phyloP scores from a whole-genome alignment of 2,113 vertebrate species.

The Rhadina sibilatrix region DNA sequence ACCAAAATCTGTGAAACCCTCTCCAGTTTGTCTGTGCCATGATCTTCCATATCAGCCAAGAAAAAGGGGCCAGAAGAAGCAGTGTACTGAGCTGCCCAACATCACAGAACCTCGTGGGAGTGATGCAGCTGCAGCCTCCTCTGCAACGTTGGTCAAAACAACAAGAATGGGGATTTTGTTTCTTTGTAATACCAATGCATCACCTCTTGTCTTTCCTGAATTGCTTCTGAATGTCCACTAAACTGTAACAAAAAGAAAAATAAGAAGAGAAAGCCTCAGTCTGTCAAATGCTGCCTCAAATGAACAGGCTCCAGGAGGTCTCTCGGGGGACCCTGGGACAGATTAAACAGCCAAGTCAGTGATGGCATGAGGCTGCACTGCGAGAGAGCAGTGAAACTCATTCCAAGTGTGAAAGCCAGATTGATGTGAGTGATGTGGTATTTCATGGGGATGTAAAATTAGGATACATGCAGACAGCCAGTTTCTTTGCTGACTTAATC shows the following conservation, averaged over 20 bases:
- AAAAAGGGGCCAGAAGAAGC: neutral
- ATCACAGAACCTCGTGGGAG: neutral
- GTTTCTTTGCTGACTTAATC: constrained; percentile 30
- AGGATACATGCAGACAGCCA: neutral
- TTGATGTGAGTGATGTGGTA: constrained; percentile 42
- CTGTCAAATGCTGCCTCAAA: neutral
- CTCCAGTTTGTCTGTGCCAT: neutral
- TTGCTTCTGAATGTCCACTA: neutral
- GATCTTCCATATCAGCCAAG: neutral
- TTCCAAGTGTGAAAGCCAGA: constrained; percentile 28
- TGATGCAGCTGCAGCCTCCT: neutral
- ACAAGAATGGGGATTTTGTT: neutral
- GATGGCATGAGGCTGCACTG: neutral
- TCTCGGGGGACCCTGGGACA: neutral
- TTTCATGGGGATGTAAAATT: constrained; percentile 39
- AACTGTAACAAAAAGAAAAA: neutral
- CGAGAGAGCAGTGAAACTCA: accelerated
- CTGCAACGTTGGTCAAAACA: neutral
- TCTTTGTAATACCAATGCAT: neutral
- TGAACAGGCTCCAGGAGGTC: neutral
- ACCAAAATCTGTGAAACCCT: neutral
- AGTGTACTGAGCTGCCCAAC: neutral
- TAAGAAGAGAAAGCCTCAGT: neutral
- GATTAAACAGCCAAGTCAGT: neutral
- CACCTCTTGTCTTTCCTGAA: neutral